A percentile compares a stretch with the other conserved stretches of the same genome.
These are phyloP conservation scores for Monodelphis domestica DNA, from an alignment of 2,797 vertebrate species.

Conservation along the genomic window DNA sequence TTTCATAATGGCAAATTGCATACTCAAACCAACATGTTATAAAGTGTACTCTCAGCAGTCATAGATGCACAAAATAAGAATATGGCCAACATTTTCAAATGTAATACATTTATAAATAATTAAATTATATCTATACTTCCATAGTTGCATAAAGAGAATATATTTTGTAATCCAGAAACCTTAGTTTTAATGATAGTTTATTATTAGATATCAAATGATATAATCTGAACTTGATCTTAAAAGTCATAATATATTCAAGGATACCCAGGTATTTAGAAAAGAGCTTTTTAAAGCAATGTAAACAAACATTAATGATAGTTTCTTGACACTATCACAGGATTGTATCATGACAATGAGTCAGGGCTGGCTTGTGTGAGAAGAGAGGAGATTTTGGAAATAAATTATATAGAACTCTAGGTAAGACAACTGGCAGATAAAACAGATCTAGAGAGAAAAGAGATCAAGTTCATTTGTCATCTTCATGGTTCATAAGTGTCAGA, in stretches of 20 bases:
- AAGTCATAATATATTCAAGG: not conserved
- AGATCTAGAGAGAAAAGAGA: not conserved
- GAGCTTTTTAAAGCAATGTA: not conserved
- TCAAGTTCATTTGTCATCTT: too few relatives aligned
- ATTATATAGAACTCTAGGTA: not conserved
- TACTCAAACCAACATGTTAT: not conserved
- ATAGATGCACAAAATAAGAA: constrained; percentile 41
- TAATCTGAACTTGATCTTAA: not conserved
- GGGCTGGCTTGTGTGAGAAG: not conserved
- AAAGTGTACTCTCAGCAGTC: too few relatives aligned
- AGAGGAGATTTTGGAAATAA: not conserved
- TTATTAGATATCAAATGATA: not conserved
- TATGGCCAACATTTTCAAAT: not conserved
- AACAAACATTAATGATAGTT: not conserved
- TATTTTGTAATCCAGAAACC: not conserved
- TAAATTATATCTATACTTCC: constrained; percentile 10
- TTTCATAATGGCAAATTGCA: not conserved
- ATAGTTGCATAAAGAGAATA: not conserved
- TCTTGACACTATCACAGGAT: not conserved
- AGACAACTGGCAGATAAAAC: not conserved
- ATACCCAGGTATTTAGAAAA: not conserved
- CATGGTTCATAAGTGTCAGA: too few relatives aligned
- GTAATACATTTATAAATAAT: constrained; percentile 31
- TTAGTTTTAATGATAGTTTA: constrained; percentile 18
- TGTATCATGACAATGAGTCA: not conserved